Evolutionary conservation across 2,113 vertebrate species (phyloP).

Genomic region (Orycteropus afer): DNA sequence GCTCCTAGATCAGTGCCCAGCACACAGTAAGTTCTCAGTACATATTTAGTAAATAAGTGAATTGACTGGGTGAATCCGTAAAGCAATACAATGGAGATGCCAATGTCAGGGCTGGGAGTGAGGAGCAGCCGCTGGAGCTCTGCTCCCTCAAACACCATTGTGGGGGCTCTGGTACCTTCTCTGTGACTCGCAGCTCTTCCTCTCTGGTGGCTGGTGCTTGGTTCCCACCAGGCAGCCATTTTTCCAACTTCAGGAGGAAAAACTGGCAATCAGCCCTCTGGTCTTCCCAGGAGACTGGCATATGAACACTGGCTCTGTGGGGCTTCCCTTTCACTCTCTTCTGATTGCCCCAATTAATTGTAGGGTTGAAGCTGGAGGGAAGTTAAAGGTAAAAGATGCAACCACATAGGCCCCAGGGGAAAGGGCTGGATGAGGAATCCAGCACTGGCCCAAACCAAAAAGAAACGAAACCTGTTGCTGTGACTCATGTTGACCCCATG

Average conservation of each 20-base stretch:
- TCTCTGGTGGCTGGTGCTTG: not conserved
- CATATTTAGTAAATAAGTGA: no score
- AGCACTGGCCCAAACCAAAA: not conserved
- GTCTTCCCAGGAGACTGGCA: not conserved
- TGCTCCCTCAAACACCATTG: not conserved
- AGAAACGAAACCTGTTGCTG: no score
- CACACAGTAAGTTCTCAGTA: no score
- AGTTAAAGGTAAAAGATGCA: not conserved
- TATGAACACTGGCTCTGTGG: not conserved
- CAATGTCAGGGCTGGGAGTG: not conserved
- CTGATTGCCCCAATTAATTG: not conserved
- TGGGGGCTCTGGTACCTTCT: not conserved
- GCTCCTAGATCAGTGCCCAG: no score
- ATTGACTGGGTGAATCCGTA: not conserved
- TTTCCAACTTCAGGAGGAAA: not conserved
- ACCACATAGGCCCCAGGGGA: not conserved
- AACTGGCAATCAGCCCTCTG: not conserved
- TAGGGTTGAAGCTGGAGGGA: not conserved
- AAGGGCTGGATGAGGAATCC: not conserved
- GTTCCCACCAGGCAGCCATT: not conserved
- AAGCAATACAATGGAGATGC: not conserved
- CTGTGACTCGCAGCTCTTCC: not conserved
- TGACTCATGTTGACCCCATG: no score
- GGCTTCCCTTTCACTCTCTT: not conserved
- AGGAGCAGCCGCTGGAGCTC: no score